Base-by-base conservation (phyloP, 2,113 vertebrate species). In the Gallinago undulata region DNA sequence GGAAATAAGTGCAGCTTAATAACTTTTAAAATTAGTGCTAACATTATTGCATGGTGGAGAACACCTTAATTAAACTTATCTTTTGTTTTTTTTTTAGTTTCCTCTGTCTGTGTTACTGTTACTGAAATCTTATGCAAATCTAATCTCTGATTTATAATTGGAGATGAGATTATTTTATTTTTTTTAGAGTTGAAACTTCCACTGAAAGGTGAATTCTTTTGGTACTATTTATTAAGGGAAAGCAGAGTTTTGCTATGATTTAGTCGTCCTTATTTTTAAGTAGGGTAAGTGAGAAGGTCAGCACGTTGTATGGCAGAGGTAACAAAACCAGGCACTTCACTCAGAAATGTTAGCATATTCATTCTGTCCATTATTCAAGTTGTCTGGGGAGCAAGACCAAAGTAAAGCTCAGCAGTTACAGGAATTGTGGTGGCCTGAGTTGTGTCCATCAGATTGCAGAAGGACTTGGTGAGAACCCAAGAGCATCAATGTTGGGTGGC, bases 1-100 rank as follows among this genome's bases (percentile, higher is more conserved):
- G 94, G 92, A 95, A 95, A 93, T 96, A 96, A 79, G 81, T 96
- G 59, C 24, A 66, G 69, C 84, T 90, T 97, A 92, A 86, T 93
- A 84, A 91, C 64, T 96, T 94, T 82, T 92, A 50, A 11, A 82
- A 89, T 97, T 82, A 80, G 45, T 78, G 13, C 63, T 95, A 94
- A 90, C 75, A 43, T 82, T 66, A 94, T 84, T 93, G 66, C 63
- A 79, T 39, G 93, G 80, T 62, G 76, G 91, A 92, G 92, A 94
- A 83, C 45, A 91, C 75, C 87, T 92, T 96, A 96, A 96, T 91
- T 96, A 96, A 97, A 90, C n/a, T 92, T 89, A 19, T 79, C 48
- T 68, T 79, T 79, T 37, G 13, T 6, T 30, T 76, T 87, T 87
- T 91, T 76, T 76, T 70, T 60, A 60, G 69, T 60, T 90, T 62